Evolutionary conservation across 2,113 vertebrate species (phyloP).

Genomic region (Thryonomys swinderianus): DNA sequence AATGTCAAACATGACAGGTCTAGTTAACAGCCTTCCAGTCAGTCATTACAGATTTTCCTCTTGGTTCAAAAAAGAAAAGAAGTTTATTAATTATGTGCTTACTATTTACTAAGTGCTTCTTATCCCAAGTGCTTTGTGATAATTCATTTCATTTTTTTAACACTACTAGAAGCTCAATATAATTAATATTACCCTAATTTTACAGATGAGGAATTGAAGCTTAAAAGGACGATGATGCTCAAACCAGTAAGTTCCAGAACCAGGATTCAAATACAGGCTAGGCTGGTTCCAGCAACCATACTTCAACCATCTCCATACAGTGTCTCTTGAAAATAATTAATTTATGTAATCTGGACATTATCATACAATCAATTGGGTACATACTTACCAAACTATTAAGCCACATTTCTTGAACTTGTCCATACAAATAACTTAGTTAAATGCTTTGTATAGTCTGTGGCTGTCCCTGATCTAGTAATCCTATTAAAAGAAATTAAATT

Average conservation of each 20-base stretch:
- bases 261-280: constrained; percentile 29
- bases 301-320: constrained; percentile 44
- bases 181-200: constrained; percentile 55
- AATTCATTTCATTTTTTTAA: constrained; percentile 60
- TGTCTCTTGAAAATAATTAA: constrained; percentile 61
- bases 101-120: constrained; percentile 31
- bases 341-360: constrained; percentile 40
- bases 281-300: not conserved
- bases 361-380: constrained; percentile 50
- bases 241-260: constrained; percentile 19
- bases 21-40: not conserved
- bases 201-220: constrained; percentile 45
- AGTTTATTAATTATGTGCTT: not conserved
- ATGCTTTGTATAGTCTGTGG: constrained; percentile 52
- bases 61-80: not conserved
- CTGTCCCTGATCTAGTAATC: constrained; percentile 69
- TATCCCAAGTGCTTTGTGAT: constrained; percentile 31
- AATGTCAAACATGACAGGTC: constrained; percentile 40
- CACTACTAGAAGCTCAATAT: not conserved
- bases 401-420: constrained; percentile 66
- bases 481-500: constrained; percentile 76
- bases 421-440: constrained; percentile 65
- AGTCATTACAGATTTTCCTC: constrained; percentile 2
- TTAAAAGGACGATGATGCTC: constrained; percentile 62
- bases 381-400: constrained; percentile 67